Evolutionary conservation across 2,888 invertebrate genomes (phyloP).

Genomic region (Microdon myrmicae): DNA sequence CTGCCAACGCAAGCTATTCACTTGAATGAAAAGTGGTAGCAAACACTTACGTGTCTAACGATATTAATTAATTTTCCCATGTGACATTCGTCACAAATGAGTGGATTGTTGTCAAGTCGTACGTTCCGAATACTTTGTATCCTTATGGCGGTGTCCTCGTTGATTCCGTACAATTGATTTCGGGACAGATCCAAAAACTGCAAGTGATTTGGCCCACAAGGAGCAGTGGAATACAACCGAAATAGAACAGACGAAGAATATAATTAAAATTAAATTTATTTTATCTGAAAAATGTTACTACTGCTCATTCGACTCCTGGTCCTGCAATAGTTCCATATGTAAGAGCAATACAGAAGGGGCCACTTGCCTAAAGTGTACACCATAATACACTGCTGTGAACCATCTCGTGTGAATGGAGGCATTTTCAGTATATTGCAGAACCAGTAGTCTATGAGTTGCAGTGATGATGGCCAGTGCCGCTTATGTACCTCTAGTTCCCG

Average conservation of each 20-base stretch:
- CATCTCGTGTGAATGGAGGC: background rate
- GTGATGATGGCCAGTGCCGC: conserved; percentile 12
- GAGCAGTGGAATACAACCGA: conserved; percentile 59
- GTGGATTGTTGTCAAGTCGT: conserved; percentile 66
- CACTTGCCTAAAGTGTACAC: background rate
- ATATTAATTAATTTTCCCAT: conserved; percentile 67
- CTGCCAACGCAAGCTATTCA: background rate
- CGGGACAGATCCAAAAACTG: conserved; percentile 77
- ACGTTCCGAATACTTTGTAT: conserved; percentile 66
- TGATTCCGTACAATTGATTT: conserved; percentile 74
- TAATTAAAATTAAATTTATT: conserved; percentile 57
- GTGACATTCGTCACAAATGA: conserved; percentile 67
- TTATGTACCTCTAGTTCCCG: conserved; percentile 64
- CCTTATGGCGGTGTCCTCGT: conserved; percentile 63
- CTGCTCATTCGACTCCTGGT: conserved; percentile 9
- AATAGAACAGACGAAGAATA: background rate
- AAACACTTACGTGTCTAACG: conserved; percentile 64
- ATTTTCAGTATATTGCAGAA: background rate
- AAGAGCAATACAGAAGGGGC: background rate
- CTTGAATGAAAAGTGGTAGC: conserved; percentile 1
- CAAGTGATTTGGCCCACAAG: conserved; percentile 22
- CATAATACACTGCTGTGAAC: conserved; percentile 1
- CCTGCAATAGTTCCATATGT: conserved; percentile 20
- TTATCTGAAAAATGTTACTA: conserved; percentile 39
- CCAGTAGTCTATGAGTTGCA: conserved; percentile 12